These are phyloP conservation scores for Mimachlamys varia DNA, from an alignment of 2,888 invertebrate genomes.

Conservation along the genomic window DNA sequence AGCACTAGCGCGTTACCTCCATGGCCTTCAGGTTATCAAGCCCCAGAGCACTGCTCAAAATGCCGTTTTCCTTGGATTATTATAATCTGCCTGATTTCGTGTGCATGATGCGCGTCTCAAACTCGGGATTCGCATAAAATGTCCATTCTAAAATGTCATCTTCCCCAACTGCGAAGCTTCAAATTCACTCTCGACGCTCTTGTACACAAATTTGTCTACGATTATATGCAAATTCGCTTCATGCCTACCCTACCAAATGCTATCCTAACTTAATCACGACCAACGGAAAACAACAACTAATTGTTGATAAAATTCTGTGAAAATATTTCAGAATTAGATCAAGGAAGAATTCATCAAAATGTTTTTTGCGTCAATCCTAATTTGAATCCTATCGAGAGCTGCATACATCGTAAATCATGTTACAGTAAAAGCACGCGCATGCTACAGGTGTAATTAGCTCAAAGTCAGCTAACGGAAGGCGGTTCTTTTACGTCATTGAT, in stretches of 20 bases:
- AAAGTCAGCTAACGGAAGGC: background rate
- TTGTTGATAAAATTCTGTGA: slow-evolving; percentile 19
- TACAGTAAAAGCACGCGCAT: background rate
- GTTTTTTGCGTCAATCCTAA: slow-evolving; percentile 6
- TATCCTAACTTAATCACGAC: background rate
- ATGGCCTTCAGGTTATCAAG: background rate
- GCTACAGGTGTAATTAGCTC: background rate
- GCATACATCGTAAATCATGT: slow-evolving; percentile 23
- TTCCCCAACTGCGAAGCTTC: background rate
- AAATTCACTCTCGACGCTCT: background rate
- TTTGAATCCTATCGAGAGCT: background rate
- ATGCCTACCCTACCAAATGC: background rate
- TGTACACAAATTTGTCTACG: background rate
- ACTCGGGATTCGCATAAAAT: background rate
- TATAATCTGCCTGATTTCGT: background rate
- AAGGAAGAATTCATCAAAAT: background rate
- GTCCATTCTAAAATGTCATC: background rate
- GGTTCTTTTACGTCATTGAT: slow-evolving; percentile 9
- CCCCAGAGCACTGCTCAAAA: background rate
- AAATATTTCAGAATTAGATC: slow-evolving; percentile 28
- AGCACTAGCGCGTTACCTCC: background rate
- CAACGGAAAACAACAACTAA: background rate
- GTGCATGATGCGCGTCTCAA: background rate
- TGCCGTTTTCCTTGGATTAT: background rate
- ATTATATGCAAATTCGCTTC: background rate